Percentiles rank a stretch among this genome's conserved stretches.
Evolutionary conservation across 2,113 vertebrate species (phyloP).

Genomic region (Capreolus pygargus): DNA sequence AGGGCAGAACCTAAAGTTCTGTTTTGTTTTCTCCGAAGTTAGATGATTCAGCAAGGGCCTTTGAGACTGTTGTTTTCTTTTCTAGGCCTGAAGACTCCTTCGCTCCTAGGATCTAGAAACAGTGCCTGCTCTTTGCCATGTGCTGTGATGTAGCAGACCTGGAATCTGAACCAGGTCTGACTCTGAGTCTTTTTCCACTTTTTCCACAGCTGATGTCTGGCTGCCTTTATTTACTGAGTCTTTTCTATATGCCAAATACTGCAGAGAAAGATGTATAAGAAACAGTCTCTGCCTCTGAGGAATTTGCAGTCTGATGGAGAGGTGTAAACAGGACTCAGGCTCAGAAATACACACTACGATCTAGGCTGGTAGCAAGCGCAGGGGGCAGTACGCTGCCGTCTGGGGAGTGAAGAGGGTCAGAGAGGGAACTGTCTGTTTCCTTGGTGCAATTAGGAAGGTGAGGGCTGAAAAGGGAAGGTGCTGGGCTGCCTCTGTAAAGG

Average conservation of each 20-base stretch:
- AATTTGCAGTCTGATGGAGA: not conserved
- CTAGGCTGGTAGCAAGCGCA: no score
- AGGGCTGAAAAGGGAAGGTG: not conserved
- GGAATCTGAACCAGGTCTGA: not conserved
- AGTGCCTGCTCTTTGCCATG: not conserved
- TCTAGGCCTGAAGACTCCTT: not conserved
- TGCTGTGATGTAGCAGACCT: not conserved
- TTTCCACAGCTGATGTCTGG: not conserved
- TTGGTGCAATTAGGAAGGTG: not conserved
- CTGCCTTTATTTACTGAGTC: not conserved
- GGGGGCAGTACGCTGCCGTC: not conserved
- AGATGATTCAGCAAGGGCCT: not conserved
- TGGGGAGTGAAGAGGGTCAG: not conserved
- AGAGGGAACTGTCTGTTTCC: not conserved
- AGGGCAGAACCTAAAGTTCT: not conserved
- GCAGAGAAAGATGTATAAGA: not conserved
- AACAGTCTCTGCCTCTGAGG: not conserved
- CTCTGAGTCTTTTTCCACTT: not conserved
- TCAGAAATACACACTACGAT: not conserved
- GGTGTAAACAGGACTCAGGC: not conserved
- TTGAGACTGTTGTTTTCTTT: not conserved
- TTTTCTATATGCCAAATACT: not conserved
- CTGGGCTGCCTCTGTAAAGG: not conserved
- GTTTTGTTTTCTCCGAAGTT: not conserved
- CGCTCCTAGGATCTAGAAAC: not conserved